These are phyloP conservation scores for Doris montereyensis DNA, from an alignment of 2,888 invertebrate species.

Conservation along the genomic window DNA sequence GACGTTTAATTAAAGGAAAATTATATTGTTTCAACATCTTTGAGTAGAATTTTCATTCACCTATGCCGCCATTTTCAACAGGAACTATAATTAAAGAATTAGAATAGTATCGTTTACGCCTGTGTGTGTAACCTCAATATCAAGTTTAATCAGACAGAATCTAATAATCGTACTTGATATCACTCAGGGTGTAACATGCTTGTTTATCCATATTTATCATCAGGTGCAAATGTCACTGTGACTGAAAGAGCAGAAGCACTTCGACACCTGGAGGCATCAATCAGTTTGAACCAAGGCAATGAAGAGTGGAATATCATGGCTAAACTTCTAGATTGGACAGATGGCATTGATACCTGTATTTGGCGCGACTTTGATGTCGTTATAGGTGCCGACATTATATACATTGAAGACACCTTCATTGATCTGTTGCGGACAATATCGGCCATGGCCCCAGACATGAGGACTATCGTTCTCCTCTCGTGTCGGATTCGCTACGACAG, in stretches of 20 bases:
- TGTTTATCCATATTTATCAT: conserved; percentile 25
- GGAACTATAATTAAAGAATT: too few species aligned
- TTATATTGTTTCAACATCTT: too few species aligned
- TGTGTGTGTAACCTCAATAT: too few species aligned
- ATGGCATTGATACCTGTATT: conserved; percentile 48
- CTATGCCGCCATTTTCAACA: too few species aligned
- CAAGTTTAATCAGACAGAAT: too few species aligned
- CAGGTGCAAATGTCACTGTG: conserved; percentile 61
- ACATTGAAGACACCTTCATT: conserved; percentile 69
- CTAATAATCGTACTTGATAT: too few species aligned
- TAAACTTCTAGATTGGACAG: conserved; percentile 65
- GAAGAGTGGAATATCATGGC: conserved; percentile 45
- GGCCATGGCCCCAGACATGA: conserved; percentile 52
- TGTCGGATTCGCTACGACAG: conserved; percentile 68
- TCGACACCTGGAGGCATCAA: conserved; percentile 51
- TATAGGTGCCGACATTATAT: conserved; percentile 71
- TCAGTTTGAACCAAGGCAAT: conserved; percentile 50
- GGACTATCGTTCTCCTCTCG: conserved; percentile 60
- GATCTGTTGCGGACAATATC: conserved; percentile 55
- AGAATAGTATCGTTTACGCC: too few species aligned
- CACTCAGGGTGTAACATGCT: too few species aligned
- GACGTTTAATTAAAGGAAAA: too few species aligned
- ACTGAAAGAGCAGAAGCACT: conserved; percentile 64
- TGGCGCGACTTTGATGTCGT: conserved; percentile 61
- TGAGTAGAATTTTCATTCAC: too few species aligned